Evolutionary conservation across 2,113 vertebrate genomes (phyloP).

Genomic region (Phrynosoma platyrhinos): DNA sequence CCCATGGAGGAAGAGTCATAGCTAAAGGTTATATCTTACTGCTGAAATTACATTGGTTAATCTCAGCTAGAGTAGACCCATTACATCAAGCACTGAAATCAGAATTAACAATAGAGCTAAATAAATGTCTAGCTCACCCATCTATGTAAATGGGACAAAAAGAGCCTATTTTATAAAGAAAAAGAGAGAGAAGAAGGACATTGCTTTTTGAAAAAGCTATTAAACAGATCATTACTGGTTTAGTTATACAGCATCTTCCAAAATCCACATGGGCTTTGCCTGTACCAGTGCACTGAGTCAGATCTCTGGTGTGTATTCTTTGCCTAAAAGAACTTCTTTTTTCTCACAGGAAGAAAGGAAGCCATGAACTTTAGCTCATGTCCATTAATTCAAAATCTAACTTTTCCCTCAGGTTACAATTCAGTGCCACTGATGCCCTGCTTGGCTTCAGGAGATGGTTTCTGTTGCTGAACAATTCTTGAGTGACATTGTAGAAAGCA

Average conservation of each 20-base stretch:
- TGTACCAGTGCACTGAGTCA: background rate
- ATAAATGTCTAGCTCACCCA: background rate
- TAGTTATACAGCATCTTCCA: background rate
- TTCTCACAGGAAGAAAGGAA: conserved; percentile 4
- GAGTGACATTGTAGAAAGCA: fast-evolving
- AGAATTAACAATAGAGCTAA: background rate
- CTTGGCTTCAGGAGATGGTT: background rate
- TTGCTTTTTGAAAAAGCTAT: background rate
- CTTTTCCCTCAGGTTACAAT: conserved; percentile 11
- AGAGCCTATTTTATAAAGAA: background rate
- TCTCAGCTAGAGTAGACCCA: no score
- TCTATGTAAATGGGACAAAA: background rate
- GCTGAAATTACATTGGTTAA: no score
- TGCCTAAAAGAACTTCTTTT: background rate
- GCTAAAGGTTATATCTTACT: no score
- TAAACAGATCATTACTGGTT: background rate
- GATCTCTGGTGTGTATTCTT: background rate
- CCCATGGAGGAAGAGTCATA: background rate
- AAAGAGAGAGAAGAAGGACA: background rate
- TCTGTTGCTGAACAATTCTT: conserved; percentile 40
- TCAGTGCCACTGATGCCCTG: conserved; percentile 2
- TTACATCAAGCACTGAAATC: no score
- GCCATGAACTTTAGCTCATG: background rate
- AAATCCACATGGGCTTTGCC: background rate
- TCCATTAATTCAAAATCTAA: background rate